Percentiles rank a stretch among this genome's conserved stretches.
Evolutionary conservation across 2,113 vertebrate species (phyloP).

Genomic region (Mobula hypostoma): DNA sequence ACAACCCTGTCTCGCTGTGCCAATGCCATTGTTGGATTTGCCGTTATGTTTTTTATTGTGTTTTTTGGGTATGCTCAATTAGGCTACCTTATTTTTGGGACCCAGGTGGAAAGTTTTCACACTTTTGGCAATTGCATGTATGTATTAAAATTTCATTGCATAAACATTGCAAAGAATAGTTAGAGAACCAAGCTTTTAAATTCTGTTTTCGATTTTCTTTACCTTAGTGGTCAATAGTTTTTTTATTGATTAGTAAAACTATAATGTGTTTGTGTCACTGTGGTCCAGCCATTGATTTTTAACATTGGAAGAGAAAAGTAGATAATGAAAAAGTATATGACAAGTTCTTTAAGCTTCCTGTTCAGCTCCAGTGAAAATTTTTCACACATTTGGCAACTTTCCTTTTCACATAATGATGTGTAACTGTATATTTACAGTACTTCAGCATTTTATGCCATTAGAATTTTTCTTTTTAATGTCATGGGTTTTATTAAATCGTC

Average conservation of each 20-base stretch:
- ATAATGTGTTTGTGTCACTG: not conserved
- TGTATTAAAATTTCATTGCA: constrained; percentile 38
- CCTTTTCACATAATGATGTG: not conserved
- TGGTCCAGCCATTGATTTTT: not conserved
- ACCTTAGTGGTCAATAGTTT: not conserved
- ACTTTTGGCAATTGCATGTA: constrained; percentile 62
- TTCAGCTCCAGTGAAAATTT: not conserved
- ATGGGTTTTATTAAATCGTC: not conserved
- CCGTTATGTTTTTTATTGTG: constrained; percentile 62
- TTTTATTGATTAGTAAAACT: not conserved
- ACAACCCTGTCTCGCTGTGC: constrained; percentile 58
- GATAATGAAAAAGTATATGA: not conserved
- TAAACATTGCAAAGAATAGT: not conserved
- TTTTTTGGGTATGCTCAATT: constrained; percentile 62
- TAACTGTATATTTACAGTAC: not conserved
- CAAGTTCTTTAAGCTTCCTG: not conserved
- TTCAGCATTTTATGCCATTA: not conserved
- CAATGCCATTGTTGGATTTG: constrained; percentile 58
- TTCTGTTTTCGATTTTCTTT: not conserved
- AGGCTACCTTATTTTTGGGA: constrained; percentile 57
- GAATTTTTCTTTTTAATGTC: not conserved
- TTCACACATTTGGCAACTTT: not conserved
- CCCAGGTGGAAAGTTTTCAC: constrained; percentile 57
- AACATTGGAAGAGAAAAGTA: not conserved
- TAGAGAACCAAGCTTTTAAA: not conserved